Conservation (phyloP, 2,888 invertebrate species). For the Drosophila picticornis region DNA sequence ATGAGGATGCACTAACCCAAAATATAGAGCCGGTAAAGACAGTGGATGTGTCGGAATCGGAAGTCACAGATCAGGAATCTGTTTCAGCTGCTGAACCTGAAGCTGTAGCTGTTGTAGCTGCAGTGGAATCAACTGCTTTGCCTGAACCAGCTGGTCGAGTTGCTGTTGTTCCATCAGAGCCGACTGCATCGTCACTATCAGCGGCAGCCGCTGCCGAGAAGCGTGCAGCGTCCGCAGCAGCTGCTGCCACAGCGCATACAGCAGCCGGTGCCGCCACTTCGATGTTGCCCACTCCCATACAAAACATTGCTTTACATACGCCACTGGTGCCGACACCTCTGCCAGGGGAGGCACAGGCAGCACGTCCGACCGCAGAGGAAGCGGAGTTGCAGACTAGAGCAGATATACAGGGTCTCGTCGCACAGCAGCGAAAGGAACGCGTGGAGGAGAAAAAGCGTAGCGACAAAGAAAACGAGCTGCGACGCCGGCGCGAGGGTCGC, state of each 20-base stretch:
- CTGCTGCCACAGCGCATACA: background rate
- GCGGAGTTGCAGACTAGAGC: conserved; percentile 32
- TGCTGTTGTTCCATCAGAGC: conserved; percentile 1
- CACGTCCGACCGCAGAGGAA: conserved; percentile 6
- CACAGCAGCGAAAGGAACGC: conserved; percentile 91
- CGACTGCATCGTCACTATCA: conserved; percentile 14
- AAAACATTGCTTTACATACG: conserved; percentile 14
- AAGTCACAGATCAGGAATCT: background rate
- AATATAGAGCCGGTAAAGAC: background rate
- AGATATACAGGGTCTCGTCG: conserved; percentile 64
- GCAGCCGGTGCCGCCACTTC: conserved; percentile 15
- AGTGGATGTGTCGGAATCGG: background rate
- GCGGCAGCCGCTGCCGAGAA: conserved; percentile 44
- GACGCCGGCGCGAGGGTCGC: conserved; percentile 90
- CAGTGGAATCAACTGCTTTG: background rate
- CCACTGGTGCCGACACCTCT: conserved; percentile 9
- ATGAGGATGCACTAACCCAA: background rate
- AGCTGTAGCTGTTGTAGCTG: background rate
- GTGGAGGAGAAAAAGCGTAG: conserved; percentile 93
- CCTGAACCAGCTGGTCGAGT: background rate
- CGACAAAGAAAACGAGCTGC: conserved; percentile 89
- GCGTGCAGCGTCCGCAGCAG: conserved; percentile 22
- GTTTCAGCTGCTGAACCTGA: background rate
- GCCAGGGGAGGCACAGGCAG: background rate
- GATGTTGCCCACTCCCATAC: conserved; percentile 19